Base-by-base conservation (phyloP, 2,113 vertebrate species). In the Bagarius yarrelli region DNA sequence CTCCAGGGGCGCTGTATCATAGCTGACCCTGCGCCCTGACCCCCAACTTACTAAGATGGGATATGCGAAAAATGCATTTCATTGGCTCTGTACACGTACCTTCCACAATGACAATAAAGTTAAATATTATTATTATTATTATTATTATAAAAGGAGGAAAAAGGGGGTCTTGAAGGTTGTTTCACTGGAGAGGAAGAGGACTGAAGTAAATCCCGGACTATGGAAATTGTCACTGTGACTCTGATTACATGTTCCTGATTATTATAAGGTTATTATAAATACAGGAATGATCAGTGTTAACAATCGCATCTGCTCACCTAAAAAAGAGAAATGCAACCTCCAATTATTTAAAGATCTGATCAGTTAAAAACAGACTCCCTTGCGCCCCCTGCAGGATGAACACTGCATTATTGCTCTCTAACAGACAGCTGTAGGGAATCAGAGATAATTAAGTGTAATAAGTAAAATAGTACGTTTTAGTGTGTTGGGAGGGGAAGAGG, bases 311-410 rank as follows among this genome's bases (percentile, higher is more conserved):
- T 55, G 32, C 21, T 47, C 44, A 47, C 44, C 44, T 11, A 11
- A 8, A 47, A 47, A 6, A 47, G 44, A 47, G 6, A 40, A 47
- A 47, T 8, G 9, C 44, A 47, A 84, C 80, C 40, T 55, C 40
- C 71, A 23, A 8, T 25, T 30, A 72, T 52, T 82, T 81, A 83
- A 81, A 78, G 80, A 76, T 1, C 69, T 72, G 47, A 56, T 47
- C 56, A 55, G 25, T 70, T 66, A 59, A 32, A 55, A 80, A 34
- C 25, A 32, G 6, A 5, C 83, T 85, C 78, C 87, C 44, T 83
- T 90, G 89, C 86, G 53, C 90, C 91, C 80, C 85, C 92, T 93
- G 86, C 86, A 88, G 91, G 67, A 87, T 63, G 18, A 82, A 81
- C 13, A 2, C 21, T 70, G 47, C 47, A 87, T 60, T 66, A 85